Percentiles rank a stretch among this genome's conserved stretches.
These are phyloP conservation scores for Carassius carassius DNA, from an alignment of 2,113 vertebrate genomes.

Conservation along the genomic window DNA sequence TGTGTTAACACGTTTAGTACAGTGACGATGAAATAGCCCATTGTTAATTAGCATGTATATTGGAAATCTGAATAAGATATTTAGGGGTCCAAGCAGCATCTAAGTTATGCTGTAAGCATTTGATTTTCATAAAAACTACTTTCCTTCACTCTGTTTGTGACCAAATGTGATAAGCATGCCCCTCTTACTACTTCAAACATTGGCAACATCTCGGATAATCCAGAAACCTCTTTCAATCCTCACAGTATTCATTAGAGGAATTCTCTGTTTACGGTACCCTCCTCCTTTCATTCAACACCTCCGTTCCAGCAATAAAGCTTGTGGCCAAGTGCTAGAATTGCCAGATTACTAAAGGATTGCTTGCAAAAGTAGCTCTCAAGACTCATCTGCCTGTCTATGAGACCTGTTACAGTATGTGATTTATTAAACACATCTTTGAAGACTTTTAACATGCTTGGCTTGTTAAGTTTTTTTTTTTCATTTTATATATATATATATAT, in stretches of 20 bases:
- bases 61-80: neutral
- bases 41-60: neutral
- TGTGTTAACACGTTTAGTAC: neutral
- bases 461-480: neutral
- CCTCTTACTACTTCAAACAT: neutral
- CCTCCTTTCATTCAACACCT: constrained; percentile 1
- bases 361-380: neutral
- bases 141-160: neutral
- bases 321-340: neutral
- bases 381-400: neutral
- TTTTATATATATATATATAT: no score
- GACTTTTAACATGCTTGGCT: neutral
- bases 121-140: neutral
- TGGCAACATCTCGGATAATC: neutral
- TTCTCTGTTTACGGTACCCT: neutral
- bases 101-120: neutral
- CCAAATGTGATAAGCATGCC: neutral
- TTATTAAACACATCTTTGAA: neutral
- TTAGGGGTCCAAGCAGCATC: neutral
- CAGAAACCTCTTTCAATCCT: neutral
- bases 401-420: neutral
- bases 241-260: neutral
- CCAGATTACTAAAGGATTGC: neutral
- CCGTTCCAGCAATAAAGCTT: neutral
- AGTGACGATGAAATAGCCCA: neutral